Evolutionary conservation across 1,140 invertebrate species (phyloP), one percentile per base, ranked within the genome.

Genomic region (Bradynema listronoti): DNA sequence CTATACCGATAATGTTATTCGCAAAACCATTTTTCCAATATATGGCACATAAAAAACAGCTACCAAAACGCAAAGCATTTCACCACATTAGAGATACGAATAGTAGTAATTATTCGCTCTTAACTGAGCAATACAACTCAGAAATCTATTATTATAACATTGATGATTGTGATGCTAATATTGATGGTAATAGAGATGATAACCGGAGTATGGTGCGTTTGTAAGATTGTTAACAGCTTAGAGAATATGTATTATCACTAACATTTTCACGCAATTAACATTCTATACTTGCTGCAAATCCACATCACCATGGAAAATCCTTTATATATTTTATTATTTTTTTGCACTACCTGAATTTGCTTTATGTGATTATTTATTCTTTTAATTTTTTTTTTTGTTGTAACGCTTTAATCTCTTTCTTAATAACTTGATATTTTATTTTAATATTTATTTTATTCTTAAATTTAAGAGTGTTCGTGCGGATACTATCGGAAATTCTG

Each of bases 1-100:
- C 90, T 78, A 86, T 97, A 30, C 93, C 92, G 0, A 85, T 90
- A 73, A 88, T 98, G 87, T 82, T 97, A 57, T 79, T 93, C 3
- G 87, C 87, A 4, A 97, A 93, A 80, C 93, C 93, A 0, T 76
- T 92, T 25, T 65, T 61, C 19, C 53, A 59, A 25, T 55, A 55
- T 25, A 51, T 24, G 9, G 30, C 33, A 19, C 49, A 58, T 27
- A 51, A 45, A 24, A 36, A 32, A 24, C 3, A 30, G 39, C 7
- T 16, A n/a, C 19, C n/a, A 19, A 56, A 24, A 11, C 27, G 47
- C 1, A 32, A 11, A 3, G 57, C 25, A 27, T 24, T 11, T 36
- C 16, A 16, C 16, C 11, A 5, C 30, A 6, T 43, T 24, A n/a
- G 45, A 54, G 25, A 19, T 36, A n/a, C 14, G 60, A 29, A 43